Percentiles rank a stretch among this genome's conserved stretches.
These are phyloP conservation scores for Nicator chloris DNA, from an alignment of 2,113 vertebrate species.

Conservation along the genomic window DNA sequence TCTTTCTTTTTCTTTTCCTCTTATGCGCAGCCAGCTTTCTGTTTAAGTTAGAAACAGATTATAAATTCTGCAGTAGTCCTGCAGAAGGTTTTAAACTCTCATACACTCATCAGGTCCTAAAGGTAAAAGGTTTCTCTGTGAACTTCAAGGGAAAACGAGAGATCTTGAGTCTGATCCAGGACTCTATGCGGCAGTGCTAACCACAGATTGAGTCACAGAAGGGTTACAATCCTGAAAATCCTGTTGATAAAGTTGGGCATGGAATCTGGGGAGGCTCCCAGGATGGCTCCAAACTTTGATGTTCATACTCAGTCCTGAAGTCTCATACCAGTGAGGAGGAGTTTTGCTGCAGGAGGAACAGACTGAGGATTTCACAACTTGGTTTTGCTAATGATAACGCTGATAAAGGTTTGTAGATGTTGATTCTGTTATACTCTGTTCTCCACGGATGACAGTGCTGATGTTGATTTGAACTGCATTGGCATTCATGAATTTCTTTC, in stretches of 20 bases:
- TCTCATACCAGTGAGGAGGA: not conserved
- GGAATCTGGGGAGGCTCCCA: rapidly evolving
- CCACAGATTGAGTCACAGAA: not conserved
- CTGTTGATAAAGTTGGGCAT: rapidly evolving
- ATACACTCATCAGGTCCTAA: not conserved
- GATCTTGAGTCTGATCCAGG: not conserved
- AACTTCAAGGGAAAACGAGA: not conserved
- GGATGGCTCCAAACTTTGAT: not conserved
- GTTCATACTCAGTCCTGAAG: not conserved
- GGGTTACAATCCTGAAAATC: not conserved
- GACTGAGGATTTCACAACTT: not conserved
- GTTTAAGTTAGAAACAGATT: not conserved
- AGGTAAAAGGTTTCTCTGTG: not conserved
- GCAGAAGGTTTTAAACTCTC: not conserved
- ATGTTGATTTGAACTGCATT: not conserved
- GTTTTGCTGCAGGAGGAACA: not conserved
- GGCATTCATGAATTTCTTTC: not conserved
- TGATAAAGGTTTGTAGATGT: not conserved
- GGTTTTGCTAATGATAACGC: not conserved
- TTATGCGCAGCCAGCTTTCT: not conserved
- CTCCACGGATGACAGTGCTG: not conserved
- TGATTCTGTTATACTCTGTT: not conserved
- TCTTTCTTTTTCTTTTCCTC: not conserved
- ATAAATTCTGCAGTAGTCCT: not conserved
- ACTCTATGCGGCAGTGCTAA: too few species aligned